A percentile compares a stretch with the other conserved stretches of the same genome.
phyloP scores from a whole-genome alignment of 2,888 invertebrate genomes.

The Thymelicus lineola region DNA sequence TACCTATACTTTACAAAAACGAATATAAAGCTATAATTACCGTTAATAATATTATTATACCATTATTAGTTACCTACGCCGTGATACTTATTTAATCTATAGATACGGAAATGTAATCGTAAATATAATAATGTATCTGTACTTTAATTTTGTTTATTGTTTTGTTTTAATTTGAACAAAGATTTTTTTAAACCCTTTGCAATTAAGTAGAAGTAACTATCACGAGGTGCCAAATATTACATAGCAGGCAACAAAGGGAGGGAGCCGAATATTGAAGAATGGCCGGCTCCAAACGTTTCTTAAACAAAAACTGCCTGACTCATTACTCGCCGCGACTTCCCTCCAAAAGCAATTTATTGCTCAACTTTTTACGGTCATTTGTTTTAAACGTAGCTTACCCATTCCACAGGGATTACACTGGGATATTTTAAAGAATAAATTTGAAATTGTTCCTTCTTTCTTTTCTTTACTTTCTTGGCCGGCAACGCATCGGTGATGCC shows the following conservation, averaged over 20 bases:
- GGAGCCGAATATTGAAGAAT: conserved; percentile 44
- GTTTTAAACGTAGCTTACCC: conserved; percentile 44
- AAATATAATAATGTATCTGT: too few species aligned
- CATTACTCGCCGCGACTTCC: conserved; percentile 56
- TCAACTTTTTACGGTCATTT: conserved; percentile 58
- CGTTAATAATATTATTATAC: too few species aligned
- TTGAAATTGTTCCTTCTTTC: too few species aligned
- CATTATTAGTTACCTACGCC: too few species aligned
- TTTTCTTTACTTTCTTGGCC: too few species aligned
- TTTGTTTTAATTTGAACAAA: too few species aligned
- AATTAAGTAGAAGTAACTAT: conserved; percentile 14
- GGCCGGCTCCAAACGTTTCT: conserved; percentile 48
- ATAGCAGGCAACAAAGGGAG: conserved; percentile 11
- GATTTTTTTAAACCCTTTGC: neutral
- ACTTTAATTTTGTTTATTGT: too few species aligned
- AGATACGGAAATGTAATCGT: too few species aligned
- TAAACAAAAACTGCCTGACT: conserved; percentile 63
- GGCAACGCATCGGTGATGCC: too few species aligned
- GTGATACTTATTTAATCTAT: too few species aligned
- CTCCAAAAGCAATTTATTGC: conserved; percentile 69
- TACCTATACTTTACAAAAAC: too few species aligned
- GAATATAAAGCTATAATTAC: too few species aligned
- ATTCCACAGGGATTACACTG: conserved; percentile 29
- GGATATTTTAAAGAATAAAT: neutral
- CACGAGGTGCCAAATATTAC: conserved; percentile 7